Base-by-base conservation (phyloP, 92 coral and sea anemone species). In the Bergia puertoricense region DNA sequence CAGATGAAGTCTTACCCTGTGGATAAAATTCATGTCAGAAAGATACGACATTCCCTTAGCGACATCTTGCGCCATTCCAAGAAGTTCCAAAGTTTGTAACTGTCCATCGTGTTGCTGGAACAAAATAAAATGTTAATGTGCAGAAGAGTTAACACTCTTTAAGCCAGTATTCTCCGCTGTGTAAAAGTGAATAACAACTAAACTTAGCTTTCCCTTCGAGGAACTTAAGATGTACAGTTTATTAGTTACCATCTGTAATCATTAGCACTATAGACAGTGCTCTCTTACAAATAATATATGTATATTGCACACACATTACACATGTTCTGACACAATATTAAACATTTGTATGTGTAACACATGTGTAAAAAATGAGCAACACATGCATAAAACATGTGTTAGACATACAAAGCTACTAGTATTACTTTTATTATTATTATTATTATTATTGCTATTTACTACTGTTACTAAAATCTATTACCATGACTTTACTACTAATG, bases 11-110 rank as follows among this genome's bases (percentile, higher is more conserved):
- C 94, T 42, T 85, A 97, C 99, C 93, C 99, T 93, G 88, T 97
- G 99, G 1, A 97, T 93, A 73, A 92, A 97, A 73, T 92, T 91
- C 92, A 97, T 97, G 4, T 93, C 92, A 46, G 99, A 93, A 42
- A 97, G 92, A 69, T 97, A 97, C 56, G 79, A 91, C 99, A 97
- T 97, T 22, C 99, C 99, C 22, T 95, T 92, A 0, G 97, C 93
- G 74, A 97, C 96, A 23, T 98, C 99, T 77, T 94, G 88, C 39
- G 98, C 93, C 93, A 97, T 95, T 10, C 95, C 95, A 76, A 96
- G 82, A 14, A 96, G 94, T 86, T 96, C 96, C 14, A 92, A 79
- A 4, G 85, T 83, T 20, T 94, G 76, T 38, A 97, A 84, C 79
- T 90, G 87, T 14, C 94, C 97, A 74, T 95, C 94, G 46, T 94